Evolutionary conservation across 92 coral and sea anemone genomes (phyloP), one percentile per base, ranked within the genome.

Genomic region (Zoanthus gigantus): DNA sequence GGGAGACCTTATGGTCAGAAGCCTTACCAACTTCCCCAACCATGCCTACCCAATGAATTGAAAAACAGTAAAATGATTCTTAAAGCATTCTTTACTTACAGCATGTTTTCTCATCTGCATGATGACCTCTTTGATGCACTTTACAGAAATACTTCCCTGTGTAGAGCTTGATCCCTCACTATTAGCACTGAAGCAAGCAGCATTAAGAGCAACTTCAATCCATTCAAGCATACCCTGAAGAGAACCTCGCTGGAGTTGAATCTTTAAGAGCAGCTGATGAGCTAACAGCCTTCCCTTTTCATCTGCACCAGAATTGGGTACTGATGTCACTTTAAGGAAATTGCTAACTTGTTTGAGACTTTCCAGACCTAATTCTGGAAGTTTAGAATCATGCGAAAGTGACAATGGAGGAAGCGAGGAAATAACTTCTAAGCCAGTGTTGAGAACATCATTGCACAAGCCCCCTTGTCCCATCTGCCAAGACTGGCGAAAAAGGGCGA

Each of bases 401-500:
- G 95, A 93, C 18, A 94, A 88, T 0, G 95, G 94, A 56, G 98
- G 98, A 65, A 94, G 86, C 66, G 95, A 74, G 5, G 98, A 83
- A 72, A 94, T 58, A 15, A 94, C 98, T 7, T 92, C 87, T 31
- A 81, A 89, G 14, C 92, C 98, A n/a, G 98, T 94, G 8, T 47
- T 46, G 9, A 94, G 86, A 47, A 94, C 98, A 69, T 94, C 98
- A 54, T 94, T 93, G 66, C 98, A 94, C 42, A 94, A 80, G 7
- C 87, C 72, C 34, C 94, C 95, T 56, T 93, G 92, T 6, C 92
- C 94, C 11, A 68, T 79, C 47, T 80, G 86, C 98, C 98, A 94
- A 15, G 95, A 92, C 75, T 94, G 98, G 14, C 98, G 95, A 69
- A 94, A 92, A 8, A 94, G 79, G 46, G 95, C 89, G 76, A 94